Evolutionary conservation across 2,888 invertebrate genomes (phyloP).

Genomic region (Ischnura elegans): DNA sequence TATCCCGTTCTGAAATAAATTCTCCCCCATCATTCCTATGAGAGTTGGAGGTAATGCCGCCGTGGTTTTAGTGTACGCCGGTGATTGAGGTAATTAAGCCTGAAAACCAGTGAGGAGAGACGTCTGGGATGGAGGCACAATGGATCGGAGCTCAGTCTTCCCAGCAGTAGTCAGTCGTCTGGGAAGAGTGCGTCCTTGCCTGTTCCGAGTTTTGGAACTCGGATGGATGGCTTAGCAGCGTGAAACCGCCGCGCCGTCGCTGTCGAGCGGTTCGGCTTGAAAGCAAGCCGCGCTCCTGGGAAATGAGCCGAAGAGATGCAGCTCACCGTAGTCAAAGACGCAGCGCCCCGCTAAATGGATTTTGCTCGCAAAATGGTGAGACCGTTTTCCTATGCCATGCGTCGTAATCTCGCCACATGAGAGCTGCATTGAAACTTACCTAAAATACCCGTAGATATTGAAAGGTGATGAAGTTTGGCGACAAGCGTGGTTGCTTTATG

Average conservation of each 20-base stretch:
- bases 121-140: background rate
- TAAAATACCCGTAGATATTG: background rate
- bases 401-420: no score
- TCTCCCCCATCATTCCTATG: no score
- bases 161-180: no score
- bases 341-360: background rate
- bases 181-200: background rate
- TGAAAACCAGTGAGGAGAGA: background rate
- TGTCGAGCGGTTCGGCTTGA: background rate
- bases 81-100: background rate
- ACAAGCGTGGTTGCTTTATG: no score
- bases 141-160: background rate
- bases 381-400: background rate
- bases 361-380: background rate
- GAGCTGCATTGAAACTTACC: background rate
- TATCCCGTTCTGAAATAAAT: no score
- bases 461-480: background rate
- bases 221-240: background rate
- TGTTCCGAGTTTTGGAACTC: background rate
- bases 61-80: no score
- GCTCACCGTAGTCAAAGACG: background rate
- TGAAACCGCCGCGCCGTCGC: background rate
- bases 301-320: background rate
- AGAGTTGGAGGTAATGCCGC: no score
- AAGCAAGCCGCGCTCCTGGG: background rate